Percentiles rank a stretch among this genome's conserved stretches.
Conservation (phyloP, 2,113 vertebrate genomes). For the Prietella phreatophila region DNA sequence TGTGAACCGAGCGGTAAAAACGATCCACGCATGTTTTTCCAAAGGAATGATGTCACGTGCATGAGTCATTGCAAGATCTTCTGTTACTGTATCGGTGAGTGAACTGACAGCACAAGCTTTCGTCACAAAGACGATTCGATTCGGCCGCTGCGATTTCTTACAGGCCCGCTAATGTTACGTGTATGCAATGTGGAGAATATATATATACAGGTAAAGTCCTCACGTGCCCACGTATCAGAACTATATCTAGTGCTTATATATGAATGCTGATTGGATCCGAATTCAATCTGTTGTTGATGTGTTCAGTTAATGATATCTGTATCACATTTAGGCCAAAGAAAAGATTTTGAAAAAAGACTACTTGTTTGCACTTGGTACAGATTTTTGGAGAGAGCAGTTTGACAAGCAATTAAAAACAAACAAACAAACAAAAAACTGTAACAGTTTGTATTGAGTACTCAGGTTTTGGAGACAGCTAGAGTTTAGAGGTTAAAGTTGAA, state of each 20-base stretch:
- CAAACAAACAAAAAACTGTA: slow-evolving; percentile 50
- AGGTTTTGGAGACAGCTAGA: background rate
- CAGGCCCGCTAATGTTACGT: background rate
- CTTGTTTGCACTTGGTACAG: slow-evolving; percentile 56
- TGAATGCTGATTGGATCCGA: background rate
- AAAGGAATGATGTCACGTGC: background rate
- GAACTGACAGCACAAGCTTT: slow-evolving; percentile 15
- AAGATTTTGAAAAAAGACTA: background rate
- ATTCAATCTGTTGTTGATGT: background rate
- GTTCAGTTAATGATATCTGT: background rate
- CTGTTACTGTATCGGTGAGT: background rate
- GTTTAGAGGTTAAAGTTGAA: slow-evolving; percentile 32
- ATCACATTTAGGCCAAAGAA: background rate
- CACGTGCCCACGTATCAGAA: background rate
- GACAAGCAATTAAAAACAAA: slow-evolving; percentile 5
- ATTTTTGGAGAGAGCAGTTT: slow-evolving; percentile 39
- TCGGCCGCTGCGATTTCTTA: background rate
- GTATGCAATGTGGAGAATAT: background rate
- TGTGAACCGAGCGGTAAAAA: background rate
- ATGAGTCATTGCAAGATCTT: background rate
- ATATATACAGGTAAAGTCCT: background rate
- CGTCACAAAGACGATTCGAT: background rate
- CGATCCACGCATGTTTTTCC: background rate
- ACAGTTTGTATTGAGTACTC: slow-evolving; percentile 30
- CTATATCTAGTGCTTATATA: background rate